Evolutionary conservation across 1,140 invertebrate genomes (phyloP).

Genomic region (Drosophila neocordata): DNA sequence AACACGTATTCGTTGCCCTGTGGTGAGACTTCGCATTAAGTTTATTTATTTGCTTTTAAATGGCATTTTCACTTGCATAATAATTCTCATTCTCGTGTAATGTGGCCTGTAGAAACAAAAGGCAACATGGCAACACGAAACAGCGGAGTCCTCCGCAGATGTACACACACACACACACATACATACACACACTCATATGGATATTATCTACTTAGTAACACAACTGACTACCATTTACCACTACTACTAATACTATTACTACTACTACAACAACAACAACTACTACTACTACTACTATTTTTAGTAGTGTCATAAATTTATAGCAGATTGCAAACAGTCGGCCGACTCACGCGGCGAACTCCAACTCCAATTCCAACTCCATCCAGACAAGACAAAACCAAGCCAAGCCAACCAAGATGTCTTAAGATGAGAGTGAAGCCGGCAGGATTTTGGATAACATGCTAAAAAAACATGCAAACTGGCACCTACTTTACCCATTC

Average conservation of each 20-base stretch:
- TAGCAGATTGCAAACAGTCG: conserved; percentile 65
- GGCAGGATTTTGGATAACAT: conserved; percentile 32
- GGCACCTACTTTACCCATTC: conserved; percentile 53
- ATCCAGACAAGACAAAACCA: neutral
- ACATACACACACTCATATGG: neutral
- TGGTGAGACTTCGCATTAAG: conserved; percentile 65
- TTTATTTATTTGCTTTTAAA: conserved; percentile 79
- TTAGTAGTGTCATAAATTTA: conserved; percentile 80
- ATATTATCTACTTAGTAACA: conserved; percentile 1
- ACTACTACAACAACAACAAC: conserved; percentile 7
- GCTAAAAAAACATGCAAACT: conserved; percentile 70
- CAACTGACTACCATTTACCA: conserved; percentile 56
- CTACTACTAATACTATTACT: conserved; percentile 40
- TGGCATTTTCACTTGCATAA: conserved; percentile 73
- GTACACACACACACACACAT: neutral
- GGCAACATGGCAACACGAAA: conserved; percentile 59
- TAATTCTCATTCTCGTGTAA: conserved; percentile 72
- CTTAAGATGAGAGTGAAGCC: neutral
- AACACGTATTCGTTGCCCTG: conserved; percentile 9
- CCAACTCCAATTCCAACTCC: conserved; percentile 1
- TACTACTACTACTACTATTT: conserved; percentile 57
- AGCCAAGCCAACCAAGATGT: neutral
- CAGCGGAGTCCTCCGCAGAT: neutral
- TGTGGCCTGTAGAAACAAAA: conserved; percentile 71
- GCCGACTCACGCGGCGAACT: conserved; percentile 11